Evolutionary conservation across 2,113 vertebrate species (phyloP).

Genomic region (Corydoras sp.): DNA sequence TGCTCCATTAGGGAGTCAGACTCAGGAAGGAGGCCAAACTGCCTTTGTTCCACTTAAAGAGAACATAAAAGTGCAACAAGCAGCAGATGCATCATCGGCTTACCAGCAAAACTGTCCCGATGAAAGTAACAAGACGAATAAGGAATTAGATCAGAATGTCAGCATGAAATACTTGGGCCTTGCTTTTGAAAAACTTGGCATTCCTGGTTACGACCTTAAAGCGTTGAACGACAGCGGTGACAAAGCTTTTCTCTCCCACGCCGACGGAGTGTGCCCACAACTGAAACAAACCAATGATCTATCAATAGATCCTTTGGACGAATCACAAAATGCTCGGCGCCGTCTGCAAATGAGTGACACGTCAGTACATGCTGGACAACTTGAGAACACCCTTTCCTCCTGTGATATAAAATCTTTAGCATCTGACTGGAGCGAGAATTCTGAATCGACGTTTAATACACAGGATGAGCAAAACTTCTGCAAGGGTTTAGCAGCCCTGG

Average conservation of each 20-base stretch:
- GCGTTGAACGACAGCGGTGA: conserved; percentile 3
- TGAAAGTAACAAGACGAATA: neutral
- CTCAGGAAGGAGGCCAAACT: conserved; percentile 40
- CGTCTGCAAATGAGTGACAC: conserved; percentile 5
- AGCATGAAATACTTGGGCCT: conserved; percentile 17
- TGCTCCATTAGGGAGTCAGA: neutral
- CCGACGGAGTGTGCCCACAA: conserved; percentile 13
- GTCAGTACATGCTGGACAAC: neutral
- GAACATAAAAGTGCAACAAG: conserved; percentile 44
- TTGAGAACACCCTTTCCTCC: conserved; percentile 52
- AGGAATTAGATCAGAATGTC: conserved; percentile 12
- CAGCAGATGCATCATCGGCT: conserved; percentile 8
- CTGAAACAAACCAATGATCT: conserved; percentile 10
- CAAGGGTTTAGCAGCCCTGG: conserved; percentile 81
- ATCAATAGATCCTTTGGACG: neutral
- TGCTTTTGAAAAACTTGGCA: conserved; percentile 41
- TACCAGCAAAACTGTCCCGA: conserved; percentile 34
- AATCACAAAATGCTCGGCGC: conserved; percentile 1
- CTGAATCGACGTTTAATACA: conserved; percentile 80
- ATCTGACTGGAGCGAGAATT: conserved; percentile 74
- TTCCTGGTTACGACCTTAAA: conserved; percentile 10
- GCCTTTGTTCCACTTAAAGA: conserved; percentile 64
- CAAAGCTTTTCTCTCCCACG: neutral
- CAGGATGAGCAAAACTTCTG: conserved; percentile 81
- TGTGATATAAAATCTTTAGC: conserved; percentile 62